Percentiles rank a stretch among this genome's conserved stretches.
Conservation (phyloP, 2,113 vertebrate species). For the Peromyscus californicus region DNA sequence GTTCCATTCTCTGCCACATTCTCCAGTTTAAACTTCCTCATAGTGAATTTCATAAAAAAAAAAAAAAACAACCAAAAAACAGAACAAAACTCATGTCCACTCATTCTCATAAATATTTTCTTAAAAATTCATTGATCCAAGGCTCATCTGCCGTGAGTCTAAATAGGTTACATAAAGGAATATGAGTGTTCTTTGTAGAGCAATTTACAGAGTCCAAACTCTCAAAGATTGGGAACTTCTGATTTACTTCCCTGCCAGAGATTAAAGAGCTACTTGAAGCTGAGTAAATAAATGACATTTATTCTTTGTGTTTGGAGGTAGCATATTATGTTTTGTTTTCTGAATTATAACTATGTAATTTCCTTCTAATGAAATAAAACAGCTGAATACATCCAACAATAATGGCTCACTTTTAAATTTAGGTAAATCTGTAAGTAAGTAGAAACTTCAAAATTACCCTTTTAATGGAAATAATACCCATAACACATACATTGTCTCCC, state of each 20-base stretch:
- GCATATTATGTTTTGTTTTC: background rate
- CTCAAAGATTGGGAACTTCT: background rate
- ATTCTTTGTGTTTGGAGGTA: background rate
- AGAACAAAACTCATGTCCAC: background rate
- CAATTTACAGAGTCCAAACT: background rate
- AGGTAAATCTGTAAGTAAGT: background rate
- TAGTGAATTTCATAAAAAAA: background rate
- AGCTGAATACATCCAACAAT: background rate
- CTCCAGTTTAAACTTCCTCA: background rate
- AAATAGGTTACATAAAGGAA: background rate
- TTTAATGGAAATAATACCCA: background rate
- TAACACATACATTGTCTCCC: background rate
- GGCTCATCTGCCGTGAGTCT: background rate
- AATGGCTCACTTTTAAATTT: background rate
- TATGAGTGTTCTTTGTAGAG: background rate
- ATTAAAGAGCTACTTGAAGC: background rate
- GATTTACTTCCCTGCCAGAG: background rate
- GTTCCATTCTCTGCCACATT: background rate
- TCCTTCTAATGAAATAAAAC: background rate
- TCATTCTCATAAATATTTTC: background rate
- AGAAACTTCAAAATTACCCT: background rate
- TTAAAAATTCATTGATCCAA: constrained; percentile 28
- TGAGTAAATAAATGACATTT: background rate
- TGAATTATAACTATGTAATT: background rate
- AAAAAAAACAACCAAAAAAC: no score